These are phyloP conservation scores for Brachypteracias leptosomus DNA, from an alignment of 2,113 vertebrate species.

Conservation along the genomic window DNA sequence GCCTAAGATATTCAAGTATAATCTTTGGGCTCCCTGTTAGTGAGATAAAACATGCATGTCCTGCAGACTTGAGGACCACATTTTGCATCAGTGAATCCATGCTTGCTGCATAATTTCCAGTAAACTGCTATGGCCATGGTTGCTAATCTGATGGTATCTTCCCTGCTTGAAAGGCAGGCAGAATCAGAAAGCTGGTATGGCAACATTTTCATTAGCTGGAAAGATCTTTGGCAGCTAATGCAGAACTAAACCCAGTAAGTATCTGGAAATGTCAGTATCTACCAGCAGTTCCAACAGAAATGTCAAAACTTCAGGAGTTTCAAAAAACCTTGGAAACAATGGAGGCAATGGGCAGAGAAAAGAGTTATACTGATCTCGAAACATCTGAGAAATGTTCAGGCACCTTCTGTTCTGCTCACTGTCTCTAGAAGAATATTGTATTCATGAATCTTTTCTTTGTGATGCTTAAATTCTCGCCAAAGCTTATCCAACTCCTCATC, in stretches of 20 bases:
- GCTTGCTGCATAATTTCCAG: not conserved
- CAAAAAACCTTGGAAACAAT: not conserved
- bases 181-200: not conserved
- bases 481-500: slow-evolving; percentile 86
- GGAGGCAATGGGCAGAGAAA: not conserved
- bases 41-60: not conserved
- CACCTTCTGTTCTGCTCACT: slow-evolving; percentile 89
- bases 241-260: not conserved
- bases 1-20: not conserved
- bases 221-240: not conserved
- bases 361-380: not conserved
- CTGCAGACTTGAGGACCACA: not conserved
- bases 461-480: slow-evolving; percentile 90
- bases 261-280: slow-evolving; percentile 6
- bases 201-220: not conserved
- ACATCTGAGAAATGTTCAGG: not conserved
- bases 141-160: not conserved
- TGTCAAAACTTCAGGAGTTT: not conserved
- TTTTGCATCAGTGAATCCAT: not conserved
- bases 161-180: not conserved
- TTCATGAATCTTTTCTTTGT: slow-evolving; percentile 89
- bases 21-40: not conserved
- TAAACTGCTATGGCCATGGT: not conserved
- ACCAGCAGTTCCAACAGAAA: not conserved
- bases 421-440: slow-evolving; percentile 91